Evolutionary conservation across 2,888 invertebrate genomes (phyloP).

Genomic region (Elegia similella): DNA sequence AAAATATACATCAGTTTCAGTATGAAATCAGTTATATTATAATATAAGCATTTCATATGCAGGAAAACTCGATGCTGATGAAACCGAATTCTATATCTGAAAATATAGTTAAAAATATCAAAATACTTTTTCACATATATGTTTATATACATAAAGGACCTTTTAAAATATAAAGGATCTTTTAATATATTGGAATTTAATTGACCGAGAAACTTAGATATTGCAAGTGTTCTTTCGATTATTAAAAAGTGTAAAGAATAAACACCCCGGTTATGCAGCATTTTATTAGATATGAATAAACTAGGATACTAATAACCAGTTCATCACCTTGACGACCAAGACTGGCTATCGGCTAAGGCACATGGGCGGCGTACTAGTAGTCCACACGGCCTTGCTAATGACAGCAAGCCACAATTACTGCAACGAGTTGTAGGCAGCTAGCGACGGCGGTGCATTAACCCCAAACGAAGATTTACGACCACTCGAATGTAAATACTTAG

Average conservation of each 20-base stretch:
- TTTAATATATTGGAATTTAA: too few species aligned
- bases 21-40: too few species aligned
- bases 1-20: too few species aligned
- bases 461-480: slow-evolving; percentile 25
- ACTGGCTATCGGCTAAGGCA: not conserved
- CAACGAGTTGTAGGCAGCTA: slow-evolving; percentile 29
- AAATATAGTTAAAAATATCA: too few species aligned
- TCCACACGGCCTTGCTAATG: slow-evolving; percentile 36
- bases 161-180: too few species aligned
- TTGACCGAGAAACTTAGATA: too few species aligned
- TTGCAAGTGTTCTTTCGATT: not conserved
- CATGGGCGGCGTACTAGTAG: slow-evolving; percentile 17
- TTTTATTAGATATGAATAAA: not conserved
- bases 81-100: too few species aligned
- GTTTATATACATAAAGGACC: too few species aligned
- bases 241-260: not conserved
- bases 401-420: slow-evolving; percentile 33
- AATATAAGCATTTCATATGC: too few species aligned
- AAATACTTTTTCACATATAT: too few species aligned
- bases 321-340: not conserved
- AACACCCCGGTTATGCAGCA: not conserved
- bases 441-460: slow-evolving; percentile 31
- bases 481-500: slow-evolving; percentile 32
- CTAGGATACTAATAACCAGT: not conserved
- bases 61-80: too few species aligned